Base-by-base conservation (phyloP, 2,888 invertebrate species). In the Cloeon dipterum region DNA sequence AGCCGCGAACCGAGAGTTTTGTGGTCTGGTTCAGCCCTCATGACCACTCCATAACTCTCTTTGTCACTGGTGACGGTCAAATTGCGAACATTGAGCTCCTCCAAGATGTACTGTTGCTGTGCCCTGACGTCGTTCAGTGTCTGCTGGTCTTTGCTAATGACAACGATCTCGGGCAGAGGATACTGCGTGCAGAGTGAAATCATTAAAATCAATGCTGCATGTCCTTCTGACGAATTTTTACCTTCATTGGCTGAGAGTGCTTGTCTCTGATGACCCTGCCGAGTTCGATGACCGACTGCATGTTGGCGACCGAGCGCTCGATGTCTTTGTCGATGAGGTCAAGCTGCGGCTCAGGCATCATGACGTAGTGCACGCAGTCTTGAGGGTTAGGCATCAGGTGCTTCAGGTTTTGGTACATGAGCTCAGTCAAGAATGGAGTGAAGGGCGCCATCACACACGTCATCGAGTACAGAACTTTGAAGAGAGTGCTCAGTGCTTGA, bases 381-480 rank as follows among this genome's bases (percentile, higher is more conserved):
- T 50, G 57, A 23, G 63, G 57, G 18, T 55, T 53, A 4, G 61
- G 54, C 16, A 77, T 57, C 21, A 86, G 60, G 45, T 72, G 64
- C 26, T 73, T 69, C 43, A 98, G 57, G 39, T 81, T 77, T 55
- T 88, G 85, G 58, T 86, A 98, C 73, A 98, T 89, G 41, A 77
- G 70, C 57, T 98, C 98, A 1, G 89, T 79, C 37, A 98, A 63
- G 58, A 86, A 99, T 0, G 98, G 98, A 1, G 93, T 89, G 55
- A 96, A 96, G 0, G 98, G 93, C 2, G 96, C 85, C 83, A 98
- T 94, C 48, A 94, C 73, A 47, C 79, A 69, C 0, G 77, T 71
- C 72, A 98, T 85, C 37, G 79, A 74, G 50, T 75, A 77, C 21
- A 98, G 61, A 1, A 96, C 86, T 46, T 74, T 70, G 52, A 78